Evolutionary conservation across 2,888 invertebrate genomes (phyloP).

Genomic region (Autographa pulchrina): DNA sequence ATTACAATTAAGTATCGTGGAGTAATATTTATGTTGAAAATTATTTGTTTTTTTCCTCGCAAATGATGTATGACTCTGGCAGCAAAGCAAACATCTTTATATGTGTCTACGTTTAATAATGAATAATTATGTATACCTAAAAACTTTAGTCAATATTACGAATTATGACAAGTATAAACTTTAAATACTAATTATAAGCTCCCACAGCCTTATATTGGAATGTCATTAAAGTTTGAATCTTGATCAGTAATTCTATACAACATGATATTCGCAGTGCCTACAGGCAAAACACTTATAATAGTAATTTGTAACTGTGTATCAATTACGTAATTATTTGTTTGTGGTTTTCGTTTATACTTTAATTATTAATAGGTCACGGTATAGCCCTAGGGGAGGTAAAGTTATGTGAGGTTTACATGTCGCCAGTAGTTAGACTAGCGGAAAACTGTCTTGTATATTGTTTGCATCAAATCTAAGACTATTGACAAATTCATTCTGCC

Average conservation of each 20-base stretch:
- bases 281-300: slow-evolving; percentile 14
- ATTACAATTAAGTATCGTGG: no score
- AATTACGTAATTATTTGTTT: slow-evolving; percentile 38
- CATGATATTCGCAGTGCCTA: slow-evolving; percentile 6
- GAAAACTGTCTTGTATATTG: no score
- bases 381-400: slow-evolving; percentile 19
- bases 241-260: slow-evolving; percentile 26
- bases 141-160: background rate
- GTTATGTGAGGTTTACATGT: background rate
- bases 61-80: no score
- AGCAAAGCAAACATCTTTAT: no score
- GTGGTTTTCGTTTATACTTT: slow-evolving; percentile 26
- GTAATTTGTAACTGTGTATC: slow-evolving; percentile 19
- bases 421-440: background rate
- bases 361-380: slow-evolving; percentile 24
- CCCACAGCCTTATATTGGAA: background rate
- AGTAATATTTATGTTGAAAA: no score
- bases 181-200: background rate
- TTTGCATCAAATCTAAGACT: no score
- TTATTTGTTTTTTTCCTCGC: no score
- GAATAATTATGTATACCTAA: no score
- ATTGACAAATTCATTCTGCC: no score
- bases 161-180: background rate
- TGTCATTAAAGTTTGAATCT: slow-evolving; percentile 25
- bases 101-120: no score